These are phyloP conservation scores for Tachysurus fulvidraco DNA, from an alignment of 2,113 vertebrate species.

Conservation along the genomic window DNA sequence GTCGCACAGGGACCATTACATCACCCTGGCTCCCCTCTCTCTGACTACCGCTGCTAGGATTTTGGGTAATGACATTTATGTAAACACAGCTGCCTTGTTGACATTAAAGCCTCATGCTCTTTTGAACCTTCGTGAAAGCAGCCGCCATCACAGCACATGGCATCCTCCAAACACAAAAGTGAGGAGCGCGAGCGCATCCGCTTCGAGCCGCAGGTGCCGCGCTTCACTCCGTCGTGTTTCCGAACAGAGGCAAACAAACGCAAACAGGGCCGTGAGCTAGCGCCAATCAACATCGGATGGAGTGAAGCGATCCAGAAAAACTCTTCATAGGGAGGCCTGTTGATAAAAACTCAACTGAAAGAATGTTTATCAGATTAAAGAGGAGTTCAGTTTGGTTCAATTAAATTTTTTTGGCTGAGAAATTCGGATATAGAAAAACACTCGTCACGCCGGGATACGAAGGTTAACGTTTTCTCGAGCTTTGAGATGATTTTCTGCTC, in stretches of 20 bases:
- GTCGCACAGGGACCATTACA: slow-evolving; percentile 58
- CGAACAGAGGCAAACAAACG: slow-evolving; percentile 51
- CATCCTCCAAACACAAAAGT: slow-evolving; percentile 56
- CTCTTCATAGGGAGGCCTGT: not conserved
- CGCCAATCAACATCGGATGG: slow-evolving; percentile 24
- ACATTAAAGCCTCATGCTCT: slow-evolving; percentile 65
- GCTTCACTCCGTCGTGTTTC: slow-evolving; percentile 59
- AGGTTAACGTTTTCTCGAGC: not conserved
- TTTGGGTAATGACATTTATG: slow-evolving; percentile 62
- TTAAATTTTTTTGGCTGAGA: not conserved
- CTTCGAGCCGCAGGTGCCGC: slow-evolving; percentile 66
- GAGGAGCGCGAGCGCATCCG: slow-evolving; percentile 61
- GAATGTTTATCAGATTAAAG: too few relatives aligned
- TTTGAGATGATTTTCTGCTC: not conserved
- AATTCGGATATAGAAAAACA: not conserved
- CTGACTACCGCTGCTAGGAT: slow-evolving; percentile 25
- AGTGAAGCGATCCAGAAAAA: not conserved
- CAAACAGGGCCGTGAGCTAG: slow-evolving; percentile 8
- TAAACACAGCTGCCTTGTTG: slow-evolving; percentile 75
- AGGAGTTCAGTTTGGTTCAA: not conserved
- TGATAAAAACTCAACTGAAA: not conserved
- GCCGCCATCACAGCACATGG: slow-evolving; percentile 45
- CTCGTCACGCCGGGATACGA: not conserved
- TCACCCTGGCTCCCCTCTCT: slow-evolving; percentile 32
- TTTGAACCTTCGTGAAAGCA: slow-evolving; percentile 63